Base-by-base conservation (phyloP, 2,888 invertebrate species). In the Subacronicta megacephala region DNA sequence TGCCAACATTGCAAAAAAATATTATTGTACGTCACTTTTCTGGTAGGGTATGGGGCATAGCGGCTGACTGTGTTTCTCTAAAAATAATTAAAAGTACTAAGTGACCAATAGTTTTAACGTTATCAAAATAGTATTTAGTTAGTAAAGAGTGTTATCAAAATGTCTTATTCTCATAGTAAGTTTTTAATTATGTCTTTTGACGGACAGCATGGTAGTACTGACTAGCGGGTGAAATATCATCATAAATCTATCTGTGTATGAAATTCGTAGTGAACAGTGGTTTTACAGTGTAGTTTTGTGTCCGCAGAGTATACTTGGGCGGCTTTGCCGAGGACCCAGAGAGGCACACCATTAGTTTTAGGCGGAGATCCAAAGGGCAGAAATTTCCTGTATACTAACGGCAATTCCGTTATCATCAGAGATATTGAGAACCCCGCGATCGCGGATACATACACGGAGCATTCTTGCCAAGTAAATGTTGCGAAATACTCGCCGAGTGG, bases 401-500 rank as follows among this genome's bases (percentile, higher is more conserved):
- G 99, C 71, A 99, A 99, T 90, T 99, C 98, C 78, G 99, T 99
- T 66, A 98, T 99, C 85, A 99, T 99, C 84, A 95, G 99, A 74
- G 98, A 99, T 90, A 98, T 99, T 80, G 98, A 98, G 97, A 97
- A 99, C 93, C 98, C 99, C 70, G 97, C 98, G 15, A 96, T 98
- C 74, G 95, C 98, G 62, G 99, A 99, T 89, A 96, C 99, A 70
- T 99, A 99, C 92, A 99, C 99, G 3, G 99, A 99, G 91, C 99
- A 99, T 93, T 98, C 99, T 43, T 97, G 97, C 83, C 96, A 97
- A 83, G 98, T 99, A 3, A 99, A 98, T 87, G 99, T 99, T 57
- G 99, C 99, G 60, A 99, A 99, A 92, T 99, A 99, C 91, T 98
- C 99, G 20, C 99, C 99, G 7, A 98, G 98, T 90, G 98, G 99